Conservation (phyloP, 1,140 invertebrate genomes). For the Listronotus bonariensis region DNA sequence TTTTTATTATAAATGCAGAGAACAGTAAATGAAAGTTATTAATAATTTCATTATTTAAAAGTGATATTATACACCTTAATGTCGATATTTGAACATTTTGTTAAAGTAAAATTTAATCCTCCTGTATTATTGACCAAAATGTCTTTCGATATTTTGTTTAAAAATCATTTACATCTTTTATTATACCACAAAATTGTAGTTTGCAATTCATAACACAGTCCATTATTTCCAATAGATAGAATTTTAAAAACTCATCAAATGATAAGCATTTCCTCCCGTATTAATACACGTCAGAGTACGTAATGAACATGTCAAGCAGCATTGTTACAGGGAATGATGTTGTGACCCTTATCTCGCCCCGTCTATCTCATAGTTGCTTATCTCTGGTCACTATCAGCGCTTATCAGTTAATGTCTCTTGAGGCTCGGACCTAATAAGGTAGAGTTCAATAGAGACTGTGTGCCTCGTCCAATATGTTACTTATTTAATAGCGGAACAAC, state of each 20-base stretch:
- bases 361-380: conserved; percentile 33
- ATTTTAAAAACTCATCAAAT: conserved; percentile 39
- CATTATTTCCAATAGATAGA: conserved; percentile 8
- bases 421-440: conserved; percentile 31
- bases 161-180: too few species aligned
- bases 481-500: conserved; percentile 14
- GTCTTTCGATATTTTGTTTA: too few species aligned
- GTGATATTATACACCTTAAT: too few species aligned
- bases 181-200: too few species aligned
- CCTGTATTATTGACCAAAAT: too few species aligned
- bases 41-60: too few species aligned
- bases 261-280: conserved; percentile 36
- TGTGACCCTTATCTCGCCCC: conserved; percentile 26
- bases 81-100: too few species aligned
- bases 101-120: too few species aligned
- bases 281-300: conserved; percentile 37
- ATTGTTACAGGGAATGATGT: conserved; percentile 29
- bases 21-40: too few species aligned
- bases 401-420: conserved; percentile 40
- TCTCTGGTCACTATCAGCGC: conserved; percentile 34
- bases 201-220: background rate
- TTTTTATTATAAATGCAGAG: too few species aligned
- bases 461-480: conserved; percentile 26
- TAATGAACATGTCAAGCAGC: conserved; percentile 39
- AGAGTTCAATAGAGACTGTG: conserved; percentile 15